Base-by-base conservation (phyloP, 2,888 invertebrate species). In the Archips crataeganus region DNA sequence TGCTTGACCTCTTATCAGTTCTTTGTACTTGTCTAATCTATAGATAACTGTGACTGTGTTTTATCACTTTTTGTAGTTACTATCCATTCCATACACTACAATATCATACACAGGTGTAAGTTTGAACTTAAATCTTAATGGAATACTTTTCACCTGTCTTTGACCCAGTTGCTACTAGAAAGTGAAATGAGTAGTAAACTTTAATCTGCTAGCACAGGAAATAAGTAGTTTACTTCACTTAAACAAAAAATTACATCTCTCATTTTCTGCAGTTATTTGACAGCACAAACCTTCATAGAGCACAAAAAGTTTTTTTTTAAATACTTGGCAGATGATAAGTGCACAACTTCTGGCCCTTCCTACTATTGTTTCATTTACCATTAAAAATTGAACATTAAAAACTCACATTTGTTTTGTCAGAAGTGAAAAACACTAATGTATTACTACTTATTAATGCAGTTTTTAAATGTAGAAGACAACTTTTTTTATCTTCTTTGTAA, bases 81-180 rank as follows among this genome's bases (percentile, higher is more conserved):
- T 49, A 32, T 15, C 11, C 15, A 10, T 49, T n/a, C 32, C 47
- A 11, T 49, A 73, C 63, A 47, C n/a, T 42, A 6, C 23, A 63
- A 32, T 45, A 57, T n/a, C 23, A 45, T 39, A 63, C n/a, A 45
- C 39, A 63, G 63, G 68, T 49, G 59, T 11, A 61, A 54, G 6
- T 54, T 54, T 32, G 36, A 32, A 2, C 47, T 23, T 45, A 8
- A 15, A 62, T 68, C 67, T 59, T 47, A 13, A 59, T 64, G 59
- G 45, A 62, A 63, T 59, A 69, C 47, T 68, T 64, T 73, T 59
- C 57, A 61, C 32, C 47, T 51, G 63, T 65, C 60, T 49, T 34
- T 69, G 74, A 69, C 74, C 74, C n/a, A 65, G 36, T 70, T 74
- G 8, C 11, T 54, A 15, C 10, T 65, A 74, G 74, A 74, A 74